Base-by-base conservation (phyloP, 1,140 invertebrate genomes). In the Panonychus citri region DNA sequence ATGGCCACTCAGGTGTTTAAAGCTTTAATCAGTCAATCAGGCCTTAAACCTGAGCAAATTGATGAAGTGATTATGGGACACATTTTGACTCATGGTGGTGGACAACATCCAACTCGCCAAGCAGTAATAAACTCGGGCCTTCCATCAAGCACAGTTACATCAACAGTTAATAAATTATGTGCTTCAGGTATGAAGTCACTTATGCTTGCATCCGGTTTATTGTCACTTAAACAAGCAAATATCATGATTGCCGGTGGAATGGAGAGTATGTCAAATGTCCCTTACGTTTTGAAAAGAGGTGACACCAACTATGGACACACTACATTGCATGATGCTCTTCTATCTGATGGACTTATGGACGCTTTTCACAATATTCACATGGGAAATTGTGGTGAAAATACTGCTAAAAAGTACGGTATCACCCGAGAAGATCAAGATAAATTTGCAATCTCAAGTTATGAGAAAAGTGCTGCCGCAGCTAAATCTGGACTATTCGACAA, bases 301-400 rank as follows among this genome's bases (percentile, higher is more conserved):
- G 78, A 81, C 65, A 86, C 81, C 48, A 75, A 83, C 21, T 98
- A 97, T 72, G 95, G 95, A 53, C 90, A 90, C 13, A 73, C 90
- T 21, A 80, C 81, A 63, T 72, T 95, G 26, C 73, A 74, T 62
- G 94, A 99, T 77, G 90, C 88, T 39, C 90, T 98, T 64, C 81
- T 96, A 10, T 80, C 77, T 69, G 95, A 99, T 75, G 94, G 91
- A 12, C 75, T 99, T 2, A 93, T 84, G 50, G 94, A 99, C 77
- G 91, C 91, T 2, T 98, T 97, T 67, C 89, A 96, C 65, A 86
- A 94, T 72, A 81, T 86, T 64, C 93, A 98, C 63, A 99, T 99
- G 95, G 95, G 93, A 13, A 27, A 50, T 25, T 50, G 49, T 28
- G 24, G 15, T 25, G 49, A 50, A 50, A 27, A 50, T 26, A 15